Percentiles rank a stretch among this genome's conserved stretches.
Conservation (phyloP, 2,888 invertebrate species). For the Rapana venosa region DNA sequence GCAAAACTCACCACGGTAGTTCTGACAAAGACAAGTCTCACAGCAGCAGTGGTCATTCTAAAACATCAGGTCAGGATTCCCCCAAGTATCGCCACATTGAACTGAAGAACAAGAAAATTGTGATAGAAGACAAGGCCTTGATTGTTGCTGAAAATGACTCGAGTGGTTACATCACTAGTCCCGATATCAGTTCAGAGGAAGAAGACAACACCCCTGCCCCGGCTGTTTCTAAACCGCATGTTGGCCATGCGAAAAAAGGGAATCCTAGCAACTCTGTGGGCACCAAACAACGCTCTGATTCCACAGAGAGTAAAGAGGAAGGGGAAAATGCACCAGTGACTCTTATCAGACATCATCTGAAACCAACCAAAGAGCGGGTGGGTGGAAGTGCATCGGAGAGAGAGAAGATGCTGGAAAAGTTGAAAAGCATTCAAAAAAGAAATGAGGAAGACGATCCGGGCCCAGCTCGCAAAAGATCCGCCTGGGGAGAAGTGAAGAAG, state of each 20-base stretch:
- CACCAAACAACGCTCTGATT: neutral
- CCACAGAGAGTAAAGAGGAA: neutral
- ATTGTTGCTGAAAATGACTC: neutral
- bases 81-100: neutral
- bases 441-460: slow-evolving; percentile 39
- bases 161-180: slow-evolving; percentile 25
- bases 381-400: slow-evolving; percentile 37
- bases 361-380: slow-evolving; percentile 43
- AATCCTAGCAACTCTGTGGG: neutral
- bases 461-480: neutral
- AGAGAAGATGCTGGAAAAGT: slow-evolving; percentile 45
- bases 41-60: neutral
- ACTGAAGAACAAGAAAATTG: neutral
- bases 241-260: neutral
- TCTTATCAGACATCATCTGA: slow-evolving; percentile 45
- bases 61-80: neutral
- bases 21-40: slow-evolving; percentile 22
- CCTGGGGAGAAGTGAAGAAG: slow-evolving; percentile 27
- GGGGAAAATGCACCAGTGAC: slow-evolving; percentile 27
- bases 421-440: slow-evolving; percentile 47
- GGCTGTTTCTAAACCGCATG: neutral
- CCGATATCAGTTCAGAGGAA: slow-evolving; percentile 1
- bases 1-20: slow-evolving; percentile 6
- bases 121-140: neutral
- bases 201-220: neutral